These are phyloP conservation scores for Mus caroli DNA, from an alignment of 2,797 vertebrate genomes.

Conservation along the genomic window DNA sequence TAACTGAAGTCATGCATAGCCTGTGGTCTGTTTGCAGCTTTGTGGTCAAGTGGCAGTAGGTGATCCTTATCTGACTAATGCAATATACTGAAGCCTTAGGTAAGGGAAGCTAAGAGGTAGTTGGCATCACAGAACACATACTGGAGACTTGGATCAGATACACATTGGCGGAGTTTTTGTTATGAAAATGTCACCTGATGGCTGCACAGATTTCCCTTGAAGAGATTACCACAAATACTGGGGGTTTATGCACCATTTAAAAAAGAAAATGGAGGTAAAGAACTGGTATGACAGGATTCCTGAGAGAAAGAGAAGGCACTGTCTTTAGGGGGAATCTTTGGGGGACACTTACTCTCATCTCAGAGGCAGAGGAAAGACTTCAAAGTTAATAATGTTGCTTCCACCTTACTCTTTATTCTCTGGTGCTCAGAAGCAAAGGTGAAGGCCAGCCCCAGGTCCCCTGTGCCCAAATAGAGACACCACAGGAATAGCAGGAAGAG, in stretches of 20 bases:
- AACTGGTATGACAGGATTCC: slow-evolving; percentile 72
- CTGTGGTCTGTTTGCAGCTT: slow-evolving; percentile 77
- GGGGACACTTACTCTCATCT: slow-evolving; percentile 85
- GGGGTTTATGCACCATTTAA: not conserved
- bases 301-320: slow-evolving; percentile 70
- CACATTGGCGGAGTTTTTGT: slow-evolving; percentile 55
- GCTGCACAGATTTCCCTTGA: slow-evolving; percentile 59
- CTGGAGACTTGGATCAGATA: not conserved
- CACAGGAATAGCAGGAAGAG: slow-evolving; percentile 78
- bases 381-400: slow-evolving; percentile 85
- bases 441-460: slow-evolving; percentile 73
- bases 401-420: slow-evolving; percentile 74
- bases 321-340: slow-evolving; percentile 71
- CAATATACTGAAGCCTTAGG: slow-evolving; percentile 58
- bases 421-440: slow-evolving; percentile 84
- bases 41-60: slow-evolving; percentile 75
- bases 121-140: slow-evolving; percentile 54
- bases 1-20: slow-evolving; percentile 71
- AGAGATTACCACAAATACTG: slow-evolving; percentile 20
- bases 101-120: slow-evolving; percentile 65
- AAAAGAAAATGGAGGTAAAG: slow-evolving; percentile 40
- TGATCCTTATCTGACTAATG: slow-evolving; percentile 39
- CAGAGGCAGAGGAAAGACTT: slow-evolving; percentile 82
- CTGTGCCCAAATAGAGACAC: slow-evolving; percentile 76
- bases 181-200: slow-evolving; percentile 66